These are phyloP conservation scores for Buphagus erythrorhynchus DNA, from an alignment of 2,797 vertebrate species.

Conservation along the genomic window DNA sequence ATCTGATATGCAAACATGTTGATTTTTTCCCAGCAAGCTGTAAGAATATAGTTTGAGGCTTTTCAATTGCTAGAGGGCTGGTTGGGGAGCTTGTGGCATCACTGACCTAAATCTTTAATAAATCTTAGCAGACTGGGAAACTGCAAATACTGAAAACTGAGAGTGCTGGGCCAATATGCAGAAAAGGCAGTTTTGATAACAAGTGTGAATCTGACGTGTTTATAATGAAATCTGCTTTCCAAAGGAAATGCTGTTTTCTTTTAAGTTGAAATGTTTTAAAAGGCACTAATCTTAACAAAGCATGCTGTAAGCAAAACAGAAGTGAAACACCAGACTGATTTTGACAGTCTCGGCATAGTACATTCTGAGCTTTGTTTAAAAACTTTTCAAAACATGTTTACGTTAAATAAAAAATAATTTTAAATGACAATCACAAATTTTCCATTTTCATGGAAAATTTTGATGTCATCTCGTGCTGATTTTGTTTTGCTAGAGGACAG, in stretches of 20 bases:
- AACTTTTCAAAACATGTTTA: background rate
- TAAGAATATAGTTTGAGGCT: background rate
- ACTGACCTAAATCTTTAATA: constrained; percentile 15
- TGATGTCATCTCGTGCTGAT: background rate
- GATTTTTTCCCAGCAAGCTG: constrained; percentile 23
- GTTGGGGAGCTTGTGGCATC: background rate
- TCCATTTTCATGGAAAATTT: background rate
- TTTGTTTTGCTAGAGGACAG: background rate
- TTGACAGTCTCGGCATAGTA: background rate
- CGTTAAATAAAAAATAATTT: background rate
- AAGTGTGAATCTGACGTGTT: background rate
- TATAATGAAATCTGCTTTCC: background rate
- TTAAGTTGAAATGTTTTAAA: background rate
- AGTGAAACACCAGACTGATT: background rate
- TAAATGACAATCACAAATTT: background rate
- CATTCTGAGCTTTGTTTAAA: background rate
- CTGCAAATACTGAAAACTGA: background rate
- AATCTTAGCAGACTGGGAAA: background rate
- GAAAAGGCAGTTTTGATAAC: background rate
- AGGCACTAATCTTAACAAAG: constrained; percentile 14
- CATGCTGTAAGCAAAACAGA: background rate
- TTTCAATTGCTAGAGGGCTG: background rate
- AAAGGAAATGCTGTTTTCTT: background rate
- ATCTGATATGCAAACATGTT: constrained; percentile 4
- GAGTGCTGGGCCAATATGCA: background rate